phyloP scores from a whole-genome alignment of 2,888 invertebrate species.

The Panzeria rudis region DNA sequence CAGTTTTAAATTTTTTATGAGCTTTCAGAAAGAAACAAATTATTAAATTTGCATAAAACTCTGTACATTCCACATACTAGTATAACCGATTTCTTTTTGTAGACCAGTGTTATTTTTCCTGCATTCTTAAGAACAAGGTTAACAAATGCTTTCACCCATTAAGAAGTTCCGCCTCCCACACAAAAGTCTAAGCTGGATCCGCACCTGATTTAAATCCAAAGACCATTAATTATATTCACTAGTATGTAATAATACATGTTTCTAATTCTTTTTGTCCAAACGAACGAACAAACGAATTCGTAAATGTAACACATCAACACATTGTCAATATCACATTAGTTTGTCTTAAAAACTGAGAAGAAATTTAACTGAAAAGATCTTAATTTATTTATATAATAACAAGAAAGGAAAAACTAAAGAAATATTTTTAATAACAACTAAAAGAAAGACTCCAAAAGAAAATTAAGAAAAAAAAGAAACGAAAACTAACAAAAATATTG shows the following conservation, averaged over 20 bases:
- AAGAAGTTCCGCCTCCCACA: not conserved
- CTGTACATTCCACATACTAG: too few relatives aligned
- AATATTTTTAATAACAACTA: slow-evolving; percentile 12
- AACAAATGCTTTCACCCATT: not conserved
- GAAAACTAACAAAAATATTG: slow-evolving; percentile 16
- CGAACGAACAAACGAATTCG: slow-evolving; percentile 9
- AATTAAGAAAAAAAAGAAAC: not conserved
- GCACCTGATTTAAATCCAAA: slow-evolving; percentile 45
- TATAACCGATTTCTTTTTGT: too few relatives aligned
- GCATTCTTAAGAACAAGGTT: not conserved
- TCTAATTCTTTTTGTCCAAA: slow-evolving; percentile 1
- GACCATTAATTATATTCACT: slow-evolving; percentile 39
- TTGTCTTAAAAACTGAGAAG: slow-evolving; percentile 6
- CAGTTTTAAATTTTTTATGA: too few relatives aligned
- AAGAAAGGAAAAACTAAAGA: not conserved
- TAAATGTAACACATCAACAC: slow-evolving; percentile 61
- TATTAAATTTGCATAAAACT: too few relatives aligned
- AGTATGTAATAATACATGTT: not conserved
- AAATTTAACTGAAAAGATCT: slow-evolving; percentile 49
- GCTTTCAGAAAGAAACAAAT: too few relatives aligned
- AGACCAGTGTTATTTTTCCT: not conserved
- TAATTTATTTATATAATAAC: slow-evolving; percentile 51
- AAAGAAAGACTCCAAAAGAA: slow-evolving; percentile 9
- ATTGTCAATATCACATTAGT: slow-evolving; percentile 42
- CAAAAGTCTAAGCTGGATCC: not conserved